These are phyloP conservation scores for Paguma larvata DNA, from an alignment of 2,797 vertebrate species.

Conservation along the genomic window DNA sequence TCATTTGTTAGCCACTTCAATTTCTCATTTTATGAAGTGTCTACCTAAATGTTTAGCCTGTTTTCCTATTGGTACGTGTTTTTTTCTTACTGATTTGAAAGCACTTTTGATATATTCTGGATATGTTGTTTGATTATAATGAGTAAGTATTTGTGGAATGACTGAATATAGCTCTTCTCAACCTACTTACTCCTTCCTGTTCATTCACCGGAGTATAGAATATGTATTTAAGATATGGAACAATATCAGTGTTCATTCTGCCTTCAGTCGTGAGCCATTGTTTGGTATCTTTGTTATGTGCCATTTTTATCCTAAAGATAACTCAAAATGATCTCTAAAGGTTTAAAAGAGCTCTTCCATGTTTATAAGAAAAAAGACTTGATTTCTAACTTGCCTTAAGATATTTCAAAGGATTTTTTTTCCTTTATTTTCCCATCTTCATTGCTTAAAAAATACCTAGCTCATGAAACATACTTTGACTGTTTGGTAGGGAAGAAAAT, in stretches of 20 bases:
- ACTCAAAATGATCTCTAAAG: slow-evolving; percentile 13
- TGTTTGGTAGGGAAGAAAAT: neutral
- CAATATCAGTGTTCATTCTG: neutral
- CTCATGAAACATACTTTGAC: neutral
- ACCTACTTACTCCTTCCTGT: neutral
- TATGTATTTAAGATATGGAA: neutral
- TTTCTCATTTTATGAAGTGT: slow-evolving; percentile 31
- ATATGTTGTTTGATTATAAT: neutral
- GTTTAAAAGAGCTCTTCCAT: neutral
- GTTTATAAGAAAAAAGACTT: neutral
- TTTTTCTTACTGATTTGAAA: slow-evolving; percentile 33
- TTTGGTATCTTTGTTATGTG: slow-evolving; percentile 10
- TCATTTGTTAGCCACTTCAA: neutral
- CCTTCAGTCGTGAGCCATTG: neutral
- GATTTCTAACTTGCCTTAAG: neutral
- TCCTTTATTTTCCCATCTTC: slow-evolving; percentile 7
- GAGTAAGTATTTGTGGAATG: slow-evolving; percentile 47
- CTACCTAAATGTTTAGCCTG: neutral
- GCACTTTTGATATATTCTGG: neutral
- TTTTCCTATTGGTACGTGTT: neutral
- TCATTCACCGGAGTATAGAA: neutral
- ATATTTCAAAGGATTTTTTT: neutral
- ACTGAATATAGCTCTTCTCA: neutral
- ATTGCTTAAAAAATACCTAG: neutral
- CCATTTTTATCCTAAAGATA: slow-evolving; percentile 51